Evolutionary conservation across 1,140 invertebrate species (phyloP).

Genomic region (Lasioglossum albipes): DNA sequence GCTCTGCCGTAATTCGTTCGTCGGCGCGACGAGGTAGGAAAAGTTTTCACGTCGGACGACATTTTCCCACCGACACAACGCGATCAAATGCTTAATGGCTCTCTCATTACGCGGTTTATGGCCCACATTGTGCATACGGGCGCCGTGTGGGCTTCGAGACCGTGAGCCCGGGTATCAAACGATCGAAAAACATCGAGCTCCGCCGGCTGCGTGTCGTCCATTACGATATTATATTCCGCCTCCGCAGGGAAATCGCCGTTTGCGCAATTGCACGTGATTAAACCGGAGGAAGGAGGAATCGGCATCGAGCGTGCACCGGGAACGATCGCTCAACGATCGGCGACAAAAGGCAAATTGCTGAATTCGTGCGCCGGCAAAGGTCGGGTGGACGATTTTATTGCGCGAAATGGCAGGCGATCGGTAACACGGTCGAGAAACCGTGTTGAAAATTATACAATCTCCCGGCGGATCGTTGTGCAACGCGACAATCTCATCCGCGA

Average conservation of each 20-base stretch:
- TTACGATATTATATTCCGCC: slow-evolving; percentile 21
- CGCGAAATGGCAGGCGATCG: too few species aligned
- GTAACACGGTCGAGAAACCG: too few species aligned
- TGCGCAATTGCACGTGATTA: slow-evolving; percentile 16
- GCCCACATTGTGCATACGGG: slow-evolving; percentile 6
- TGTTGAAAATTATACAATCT: too few species aligned
- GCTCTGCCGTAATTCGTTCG: not conserved
- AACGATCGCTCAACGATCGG: too few species aligned
- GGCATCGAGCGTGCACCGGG: not conserved
- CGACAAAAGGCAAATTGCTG: too few species aligned
- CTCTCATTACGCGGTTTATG: slow-evolving; percentile 21
- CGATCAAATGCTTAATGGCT: slow-evolving; percentile 18
- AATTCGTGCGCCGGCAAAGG: too few species aligned
- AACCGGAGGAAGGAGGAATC: not conserved
- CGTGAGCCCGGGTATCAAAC: slow-evolving; percentile 7
- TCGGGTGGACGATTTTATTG: too few species aligned
- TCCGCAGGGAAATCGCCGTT: slow-evolving; percentile 24
- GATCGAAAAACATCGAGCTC: slow-evolving; percentile 33
- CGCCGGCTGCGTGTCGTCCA: not conserved
- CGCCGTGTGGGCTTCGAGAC: slow-evolving; percentile 37
- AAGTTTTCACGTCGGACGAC: not conserved
- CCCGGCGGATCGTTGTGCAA: too few species aligned
- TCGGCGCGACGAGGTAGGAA: not conserved
- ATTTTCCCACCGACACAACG: slow-evolving; percentile 19
- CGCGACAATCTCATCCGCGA: not conserved